Base-by-base conservation (phyloP, 2,888 invertebrate species). In the Xestoiulus laeticollis region DNA sequence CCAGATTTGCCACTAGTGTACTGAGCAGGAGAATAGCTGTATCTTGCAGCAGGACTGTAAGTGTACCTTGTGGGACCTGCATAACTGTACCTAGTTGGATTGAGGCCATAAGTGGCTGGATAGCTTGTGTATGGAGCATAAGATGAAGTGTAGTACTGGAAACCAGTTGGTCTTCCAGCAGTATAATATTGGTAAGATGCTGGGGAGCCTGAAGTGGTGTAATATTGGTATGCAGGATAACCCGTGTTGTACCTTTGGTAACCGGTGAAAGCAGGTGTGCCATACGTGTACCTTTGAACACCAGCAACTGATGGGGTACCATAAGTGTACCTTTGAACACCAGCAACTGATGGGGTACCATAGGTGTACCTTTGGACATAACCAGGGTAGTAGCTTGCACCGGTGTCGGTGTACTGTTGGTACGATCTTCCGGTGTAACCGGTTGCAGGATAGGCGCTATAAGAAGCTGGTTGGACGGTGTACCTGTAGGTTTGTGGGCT, bases 71-170 rank as follows among this genome's bases (percentile, higher is more conserved):
- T 10, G 26, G 68, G 68, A 12, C 48, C 8, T 4, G 59, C n/a
- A 8, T 59, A 59, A 8, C 8, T 59, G 48, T 48, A 48, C n/a
- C 59, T 59, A 8, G 68, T 68, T 68, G 68, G 68, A 26, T 22
- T 12, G 68, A 1, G 1, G 68, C 10, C 10, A 10, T 68, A 26
- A 14, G 78, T 78, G 30, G 30, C 3, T 12, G 78, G 78, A 30
- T 78, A 78, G 30, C 30, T 78, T 12, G 30, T 78, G 78, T 78
- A 78, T 1, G 78, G 78, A 2, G 78, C 78, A 16, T 78, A 78
- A 26, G 78, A 78, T 26, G 78, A 14, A 78, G 78, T 78, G 78
- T 78, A 78, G 30, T 78, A 78, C 78, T 78, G 78, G 78, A 78
- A 78, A 30, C 78, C 78, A 78, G 78, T 30, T 0, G 78, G 78